Base-by-base conservation (phyloP, 1,140 invertebrate species). In the Battus philenor region DNA sequence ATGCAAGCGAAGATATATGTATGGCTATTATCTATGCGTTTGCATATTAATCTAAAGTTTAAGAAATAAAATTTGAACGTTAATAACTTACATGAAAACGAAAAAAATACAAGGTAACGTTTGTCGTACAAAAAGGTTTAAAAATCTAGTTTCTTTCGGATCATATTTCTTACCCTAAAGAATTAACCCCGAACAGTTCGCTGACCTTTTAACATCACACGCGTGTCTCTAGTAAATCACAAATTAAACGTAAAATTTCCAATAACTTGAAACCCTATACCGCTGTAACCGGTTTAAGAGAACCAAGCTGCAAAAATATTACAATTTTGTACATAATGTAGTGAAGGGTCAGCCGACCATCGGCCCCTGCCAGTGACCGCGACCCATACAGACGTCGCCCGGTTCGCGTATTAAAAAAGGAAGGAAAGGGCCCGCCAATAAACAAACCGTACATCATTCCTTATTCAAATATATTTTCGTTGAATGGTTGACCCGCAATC, bases 371-470 rank as follows among this genome's bases (percentile, higher is more conserved):
- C 47, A 54, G 56, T 81, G 77, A 77, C 76, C 76, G 59, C 70
- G 70, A 76, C 75, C 74, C 61, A 68, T 50, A 47, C 67, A 72
- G 60, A 66, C 71, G 72, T 58, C 66, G 74, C 66, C 75, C 79
- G 75, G 48, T 59, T 47, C 17, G 50, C 51, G 68, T 80, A 83
- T 80, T 77, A 71, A 81, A 75, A 67, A 69, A 77, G 61, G 63
- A 74, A 72, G 67, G 65, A 50, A 67, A 64, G 65, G 65, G 68
- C 77, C 70, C 74, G 73, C 80, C 72, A 82, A 84, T 84, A 84
- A 84, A 84, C 80, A 84, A 82, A 80, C 71, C 78, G 76, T 84
- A 84, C 74, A 82, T 84, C 80, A 84, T 84, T 82, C 74, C 49
- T 68, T 80, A 78, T 81, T 81, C 76, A 84, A 84, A 84, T 81